Base-by-base conservation (phyloP, 2,888 invertebrate species). In the Gortyna flavago region DNA sequence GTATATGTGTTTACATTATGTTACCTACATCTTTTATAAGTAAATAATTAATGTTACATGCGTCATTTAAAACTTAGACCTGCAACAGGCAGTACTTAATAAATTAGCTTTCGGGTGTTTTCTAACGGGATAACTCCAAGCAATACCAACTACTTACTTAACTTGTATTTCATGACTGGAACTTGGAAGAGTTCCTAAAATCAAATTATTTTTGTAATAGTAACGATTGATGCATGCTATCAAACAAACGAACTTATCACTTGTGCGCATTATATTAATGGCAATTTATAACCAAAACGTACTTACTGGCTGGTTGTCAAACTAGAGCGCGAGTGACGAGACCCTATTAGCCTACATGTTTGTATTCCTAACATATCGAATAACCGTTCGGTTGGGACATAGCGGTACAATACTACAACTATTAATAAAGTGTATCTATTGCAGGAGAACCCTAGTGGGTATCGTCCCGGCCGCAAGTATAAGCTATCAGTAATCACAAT, bases 341-440 rank as follows among this genome's bases (percentile, higher is more conserved):
- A 16, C n/a, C 32, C 8, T 44, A 35, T 44, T 35, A 57, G 48
- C 48, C 18, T 79, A 11, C 48, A 61, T 32, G 8, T 18, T 80
- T 51, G 32, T 59, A 25, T 48, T 48, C 48, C 48, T 38, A 78
- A 38, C 38, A 41, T 38, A 70, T 32, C 29, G 25, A 48, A 48
- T 18, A 48, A 57, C 48, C 29, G 35, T 76, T 54, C 18, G 11
- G 13, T 76, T 66, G n/a, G 32, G 25, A 70, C 18, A 32, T 21
- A 29, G 38, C 38, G 13, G 29, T 48, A 18, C 54, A 67, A 41
- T 44, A 35, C 29, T 35, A n/a, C 16, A 41, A 77, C n/a, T 75
- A 32, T 41, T 62, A 41, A 21, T 64, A 73, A 29, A 29, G 11
- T n/a, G 41, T 72, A 48, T 8, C 16, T 44, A 77, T 41, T 48